Evolutionary conservation across 2,888 invertebrate genomes (phyloP).

Genomic region (Campoplex capitator): DNA sequence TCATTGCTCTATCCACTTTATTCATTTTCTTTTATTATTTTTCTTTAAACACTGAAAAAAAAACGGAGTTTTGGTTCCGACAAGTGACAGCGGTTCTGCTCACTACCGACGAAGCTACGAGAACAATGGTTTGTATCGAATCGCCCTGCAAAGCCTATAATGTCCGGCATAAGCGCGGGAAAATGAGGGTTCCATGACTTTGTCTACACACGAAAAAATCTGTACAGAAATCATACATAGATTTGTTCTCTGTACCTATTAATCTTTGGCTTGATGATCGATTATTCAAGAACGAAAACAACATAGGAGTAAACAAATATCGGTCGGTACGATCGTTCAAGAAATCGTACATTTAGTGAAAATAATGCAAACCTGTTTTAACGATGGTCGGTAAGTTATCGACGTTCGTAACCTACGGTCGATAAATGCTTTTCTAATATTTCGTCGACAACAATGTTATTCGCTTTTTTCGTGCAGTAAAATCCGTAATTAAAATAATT

Average conservation of each 20-base stretch:
- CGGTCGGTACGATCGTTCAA: not conserved
- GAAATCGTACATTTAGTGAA: not conserved
- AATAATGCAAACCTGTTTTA: not conserved
- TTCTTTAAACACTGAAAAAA: not conserved
- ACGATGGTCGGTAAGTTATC: not conserved
- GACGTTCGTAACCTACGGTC: not conserved
- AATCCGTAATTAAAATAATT: not conserved
- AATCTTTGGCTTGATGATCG: not conserved
- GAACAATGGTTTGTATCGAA: not conserved
- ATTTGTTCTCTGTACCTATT: no score
- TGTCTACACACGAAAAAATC: not conserved
- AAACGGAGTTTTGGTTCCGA: not conserved
- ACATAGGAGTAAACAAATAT: not conserved
- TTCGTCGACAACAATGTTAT: not conserved
- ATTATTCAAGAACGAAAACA: not conserved
- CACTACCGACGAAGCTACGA: not conserved
- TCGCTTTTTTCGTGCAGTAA: not conserved
- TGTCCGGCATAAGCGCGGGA: not conserved
- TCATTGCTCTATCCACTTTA: conserved; percentile 73
- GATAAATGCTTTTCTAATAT: not conserved
- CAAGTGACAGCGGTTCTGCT: not conserved
- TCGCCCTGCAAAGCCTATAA: not conserved
- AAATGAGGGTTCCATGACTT: not conserved
- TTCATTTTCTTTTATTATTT: conserved; percentile 74
- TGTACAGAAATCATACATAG: no score